phyloP scores from a whole-genome alignment of 2,797 vertebrate genomes.

The Brachymystax lenok region DNA sequence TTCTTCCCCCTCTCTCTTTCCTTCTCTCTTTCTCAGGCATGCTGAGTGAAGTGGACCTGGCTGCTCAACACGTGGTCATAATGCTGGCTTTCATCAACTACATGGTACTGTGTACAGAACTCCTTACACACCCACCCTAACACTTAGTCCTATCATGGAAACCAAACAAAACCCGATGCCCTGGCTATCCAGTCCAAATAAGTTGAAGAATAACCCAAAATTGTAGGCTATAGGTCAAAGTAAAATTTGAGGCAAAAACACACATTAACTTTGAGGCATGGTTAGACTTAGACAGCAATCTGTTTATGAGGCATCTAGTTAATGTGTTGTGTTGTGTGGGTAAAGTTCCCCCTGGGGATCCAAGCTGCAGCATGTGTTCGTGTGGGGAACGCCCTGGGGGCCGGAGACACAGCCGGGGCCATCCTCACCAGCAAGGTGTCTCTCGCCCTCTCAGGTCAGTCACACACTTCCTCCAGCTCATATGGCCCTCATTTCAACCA shows the following conservation, averaged over 20 bases:
- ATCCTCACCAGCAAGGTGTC: constrained; percentile 79
- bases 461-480: not conserved
- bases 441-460: constrained; percentile 79
- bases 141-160: constrained; percentile 4
- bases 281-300: not conserved
- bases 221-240: not conserved
- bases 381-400: constrained; percentile 90
- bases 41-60: constrained; percentile 82
- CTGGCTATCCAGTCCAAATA: not conserved
- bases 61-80: constrained; percentile 82
- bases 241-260: not conserved
- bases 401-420: constrained; percentile 81
- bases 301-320: not conserved
- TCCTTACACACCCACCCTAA: not conserved
- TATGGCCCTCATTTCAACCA: not conserved
- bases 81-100: constrained; percentile 78
- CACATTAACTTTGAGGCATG: not conserved
- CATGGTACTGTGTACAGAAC: constrained; percentile 73
- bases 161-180: not conserved
- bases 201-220: not conserved
- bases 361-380: constrained; percentile 84
- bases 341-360: constrained; percentile 84
- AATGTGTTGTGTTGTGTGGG: constrained; percentile 1
- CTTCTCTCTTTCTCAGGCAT: constrained; percentile 72
- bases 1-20: not conserved